Conservation (phyloP, 2,888 invertebrate species). For the Liodrosophila aerea region DNA sequence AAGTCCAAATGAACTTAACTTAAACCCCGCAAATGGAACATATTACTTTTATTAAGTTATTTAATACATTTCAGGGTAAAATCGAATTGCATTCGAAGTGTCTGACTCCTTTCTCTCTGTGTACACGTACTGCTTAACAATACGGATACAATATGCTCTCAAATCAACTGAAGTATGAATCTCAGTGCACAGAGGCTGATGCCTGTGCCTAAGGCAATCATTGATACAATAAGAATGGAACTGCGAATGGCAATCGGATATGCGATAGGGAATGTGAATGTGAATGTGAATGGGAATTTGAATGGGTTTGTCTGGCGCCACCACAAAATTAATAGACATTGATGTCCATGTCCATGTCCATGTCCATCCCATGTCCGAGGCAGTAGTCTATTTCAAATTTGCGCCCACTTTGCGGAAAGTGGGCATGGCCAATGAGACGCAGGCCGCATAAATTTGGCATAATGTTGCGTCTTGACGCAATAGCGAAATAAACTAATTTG, state of each 20-base stretch:
- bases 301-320: conserved; percentile 44
- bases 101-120: too few species aligned
- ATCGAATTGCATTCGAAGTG: too few species aligned
- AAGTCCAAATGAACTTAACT: too few species aligned
- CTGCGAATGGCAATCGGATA: not conserved
- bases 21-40: too few species aligned
- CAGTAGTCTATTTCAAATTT: conserved; percentile 32
- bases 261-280: not conserved
- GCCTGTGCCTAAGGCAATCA: not conserved
- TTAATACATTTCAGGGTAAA: too few species aligned
- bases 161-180: too few species aligned
- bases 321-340: conserved; percentile 43
- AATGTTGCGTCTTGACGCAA: conserved; percentile 41
- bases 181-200: too few species aligned
- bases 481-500: conserved; percentile 66
- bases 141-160: not conserved
- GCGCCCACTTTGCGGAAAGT: conserved; percentile 1
- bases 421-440: conserved; percentile 19
- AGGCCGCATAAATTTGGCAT: conserved; percentile 42
- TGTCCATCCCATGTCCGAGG: conserved; percentile 9
- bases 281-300: conserved; percentile 2
- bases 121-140: too few species aligned
- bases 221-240: not conserved
- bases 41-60: too few species aligned
- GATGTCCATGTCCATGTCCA: conserved; percentile 13